Percentiles rank a stretch among this genome's conserved stretches.
These are phyloP conservation scores for Drosophila meridionalis DNA, from an alignment of 2,888 invertebrate genomes.

Conservation along the genomic window DNA sequence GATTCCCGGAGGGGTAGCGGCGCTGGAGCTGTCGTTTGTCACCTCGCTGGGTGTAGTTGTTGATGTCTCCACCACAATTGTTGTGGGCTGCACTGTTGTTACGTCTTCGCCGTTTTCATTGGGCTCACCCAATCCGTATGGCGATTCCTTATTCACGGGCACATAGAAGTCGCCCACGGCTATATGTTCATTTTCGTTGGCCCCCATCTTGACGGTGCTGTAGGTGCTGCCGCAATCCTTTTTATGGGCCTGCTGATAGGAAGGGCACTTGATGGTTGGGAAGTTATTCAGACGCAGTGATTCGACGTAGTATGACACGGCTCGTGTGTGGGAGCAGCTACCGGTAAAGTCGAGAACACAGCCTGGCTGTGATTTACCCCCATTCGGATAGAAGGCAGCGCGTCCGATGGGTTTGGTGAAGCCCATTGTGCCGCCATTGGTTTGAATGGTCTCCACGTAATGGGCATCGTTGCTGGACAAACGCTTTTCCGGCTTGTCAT, in stretches of 20 bases:
- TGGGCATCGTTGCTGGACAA: conserved; percentile 75
- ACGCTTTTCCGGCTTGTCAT: conserved; percentile 67
- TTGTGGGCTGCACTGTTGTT: conserved; percentile 15
- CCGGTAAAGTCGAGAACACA: conserved; percentile 84
- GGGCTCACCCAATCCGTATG: conserved; percentile 69
- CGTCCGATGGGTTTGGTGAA: conserved; percentile 83
- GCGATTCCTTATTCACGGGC: conserved; percentile 71
- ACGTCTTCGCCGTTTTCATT: background rate
- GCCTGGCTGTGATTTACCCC: conserved; percentile 86
- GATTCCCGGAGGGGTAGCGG: conserved; percentile 8
- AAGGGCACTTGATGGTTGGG: conserved; percentile 68
- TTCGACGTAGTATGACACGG: conserved; percentile 85
- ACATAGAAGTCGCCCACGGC: conserved; percentile 82
- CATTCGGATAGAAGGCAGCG: conserved; percentile 86
- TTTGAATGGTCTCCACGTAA: conserved; percentile 83
- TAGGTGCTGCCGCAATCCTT: conserved; percentile 69
- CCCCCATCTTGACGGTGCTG: conserved; percentile 75
- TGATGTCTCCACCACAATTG: conserved; percentile 9
- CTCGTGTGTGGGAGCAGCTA: conserved; percentile 85
- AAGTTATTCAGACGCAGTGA: conserved; percentile 82
- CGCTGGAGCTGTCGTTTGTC: background rate
- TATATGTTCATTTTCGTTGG: conserved; percentile 54
- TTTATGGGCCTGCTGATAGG: conserved; percentile 65
- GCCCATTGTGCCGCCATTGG: conserved; percentile 80
- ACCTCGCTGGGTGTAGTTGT: conserved; percentile 15